These are phyloP conservation scores for Sinocyclocheilus maitianheensis DNA, from an alignment of 2,113 vertebrate genomes.

Conservation along the genomic window DNA sequence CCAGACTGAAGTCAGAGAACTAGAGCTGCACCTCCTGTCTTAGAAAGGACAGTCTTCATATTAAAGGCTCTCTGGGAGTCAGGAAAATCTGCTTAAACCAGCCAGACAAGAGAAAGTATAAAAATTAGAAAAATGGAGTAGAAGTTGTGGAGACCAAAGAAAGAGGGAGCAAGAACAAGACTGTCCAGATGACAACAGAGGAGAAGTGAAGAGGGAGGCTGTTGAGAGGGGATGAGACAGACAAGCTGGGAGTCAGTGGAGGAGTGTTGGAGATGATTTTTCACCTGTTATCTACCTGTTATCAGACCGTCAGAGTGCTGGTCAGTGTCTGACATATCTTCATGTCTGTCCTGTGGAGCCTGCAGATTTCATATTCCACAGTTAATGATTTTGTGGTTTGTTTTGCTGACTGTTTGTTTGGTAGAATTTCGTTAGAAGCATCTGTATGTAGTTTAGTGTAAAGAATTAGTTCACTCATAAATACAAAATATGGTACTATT, in stretches of 20 bases:
- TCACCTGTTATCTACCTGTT: background rate
- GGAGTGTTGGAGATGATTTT: constrained; percentile 10
- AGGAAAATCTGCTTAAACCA: background rate
- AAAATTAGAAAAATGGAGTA: constrained; percentile 25
- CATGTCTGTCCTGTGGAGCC: background rate
- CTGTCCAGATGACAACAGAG: background rate
- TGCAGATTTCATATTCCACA: background rate
- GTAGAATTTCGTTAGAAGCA: background rate
- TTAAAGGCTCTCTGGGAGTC: background rate
- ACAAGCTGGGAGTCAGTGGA: background rate
- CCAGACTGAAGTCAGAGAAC: background rate
- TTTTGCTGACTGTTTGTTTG: background rate
- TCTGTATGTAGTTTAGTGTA: background rate
- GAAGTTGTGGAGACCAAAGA: background rate
- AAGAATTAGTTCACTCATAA: background rate
- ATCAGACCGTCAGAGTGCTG: background rate
- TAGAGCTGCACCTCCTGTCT: background rate
- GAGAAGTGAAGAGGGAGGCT: background rate
- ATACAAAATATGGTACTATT: background rate
- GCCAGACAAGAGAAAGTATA: background rate
- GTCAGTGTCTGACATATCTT: background rate
- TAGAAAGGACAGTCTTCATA: background rate
- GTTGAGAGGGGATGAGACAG: background rate
- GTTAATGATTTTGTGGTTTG: background rate
- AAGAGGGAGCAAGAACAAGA: background rate